phyloP scores from a whole-genome alignment of 23 tunicate species.

The Halocynthia aurantium region DNA sequence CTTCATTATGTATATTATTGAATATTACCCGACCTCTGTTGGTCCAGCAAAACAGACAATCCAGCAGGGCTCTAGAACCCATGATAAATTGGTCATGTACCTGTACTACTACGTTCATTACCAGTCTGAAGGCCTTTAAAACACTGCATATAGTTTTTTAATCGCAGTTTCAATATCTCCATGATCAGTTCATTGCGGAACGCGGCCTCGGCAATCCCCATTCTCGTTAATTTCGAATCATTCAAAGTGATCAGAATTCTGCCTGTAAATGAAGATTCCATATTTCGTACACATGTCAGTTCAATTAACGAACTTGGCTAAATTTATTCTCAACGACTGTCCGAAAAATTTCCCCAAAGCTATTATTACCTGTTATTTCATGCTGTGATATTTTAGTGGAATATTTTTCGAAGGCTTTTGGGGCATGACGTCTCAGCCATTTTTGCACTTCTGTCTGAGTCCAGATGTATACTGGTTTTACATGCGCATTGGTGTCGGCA shows the following conservation, averaged over 20 bases:
- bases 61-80: too few species aligned
- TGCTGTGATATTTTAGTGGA: slow-evolving; percentile 55
- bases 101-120: not conserved
- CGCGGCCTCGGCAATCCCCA: slow-evolving; percentile 47
- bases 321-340: not conserved
- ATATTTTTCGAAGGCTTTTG: slow-evolving; percentile 40
- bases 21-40: too few species aligned
- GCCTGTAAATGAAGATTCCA: slow-evolving; percentile 17
- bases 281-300: not conserved
- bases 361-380: slow-evolving; percentile 67
- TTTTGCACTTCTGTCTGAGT: slow-evolving; percentile 65
- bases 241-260: slow-evolving; percentile 59
- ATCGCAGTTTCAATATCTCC: slow-evolving; percentile 65
- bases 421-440: slow-evolving; percentile 75
- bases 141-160: slow-evolving; percentile 89
- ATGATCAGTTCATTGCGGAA: slow-evolving; percentile 40
- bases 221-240: slow-evolving; percentile 57
- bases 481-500: slow-evolving; percentile 39
- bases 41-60: too few species aligned
- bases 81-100: too few species aligned
- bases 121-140: slow-evolving; percentile 68
- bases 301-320: not conserved
- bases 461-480: slow-evolving; percentile 88
- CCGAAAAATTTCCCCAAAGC: not conserved
- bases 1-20: too few species aligned